A percentile compares a stretch with the other conserved stretches of the same genome.
phyloP scores from a whole-genome alignment of 2,797 vertebrate species.

The Adelosebastes latens region DNA sequence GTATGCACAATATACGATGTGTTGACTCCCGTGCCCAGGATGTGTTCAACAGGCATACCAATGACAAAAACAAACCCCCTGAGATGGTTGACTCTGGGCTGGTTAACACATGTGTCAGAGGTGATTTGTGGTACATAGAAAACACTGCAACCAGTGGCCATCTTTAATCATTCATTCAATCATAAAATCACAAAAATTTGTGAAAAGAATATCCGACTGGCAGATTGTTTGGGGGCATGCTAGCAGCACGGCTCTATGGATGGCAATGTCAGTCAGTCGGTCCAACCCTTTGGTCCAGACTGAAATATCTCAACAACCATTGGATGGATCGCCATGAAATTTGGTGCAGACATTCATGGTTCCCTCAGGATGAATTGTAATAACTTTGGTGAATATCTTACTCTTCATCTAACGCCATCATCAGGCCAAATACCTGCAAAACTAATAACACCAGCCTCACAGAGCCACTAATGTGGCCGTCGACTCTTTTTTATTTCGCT shows the following conservation, averaged over 20 bases:
- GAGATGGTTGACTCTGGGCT: background rate
- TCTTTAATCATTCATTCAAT: background rate
- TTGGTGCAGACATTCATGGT: background rate
- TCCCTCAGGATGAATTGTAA: background rate
- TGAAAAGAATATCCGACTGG: too few species aligned
- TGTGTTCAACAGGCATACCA: slow-evolving; percentile 31
- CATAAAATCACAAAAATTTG: background rate
- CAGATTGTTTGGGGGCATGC: background rate
- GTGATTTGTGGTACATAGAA: background rate
- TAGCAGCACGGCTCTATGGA: background rate
- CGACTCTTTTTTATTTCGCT: too few species aligned
- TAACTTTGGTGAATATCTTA: background rate
- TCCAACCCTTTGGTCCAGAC: background rate
- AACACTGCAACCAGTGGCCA: background rate
- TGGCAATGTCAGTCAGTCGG: background rate
- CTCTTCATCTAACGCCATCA: background rate
- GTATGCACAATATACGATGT: background rate
- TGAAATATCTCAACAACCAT: background rate
- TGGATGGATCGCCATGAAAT: fast-evolving
- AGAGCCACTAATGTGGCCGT: background rate
- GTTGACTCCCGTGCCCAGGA: slow-evolving; percentile 23
- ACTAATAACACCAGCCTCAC: background rate
- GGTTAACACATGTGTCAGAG: background rate
- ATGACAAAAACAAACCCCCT: slow-evolving; percentile 18
- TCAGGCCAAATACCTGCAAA: background rate